Conservation (phyloP, 1,140 invertebrate species). For the Drosophila micromelanica region DNA sequence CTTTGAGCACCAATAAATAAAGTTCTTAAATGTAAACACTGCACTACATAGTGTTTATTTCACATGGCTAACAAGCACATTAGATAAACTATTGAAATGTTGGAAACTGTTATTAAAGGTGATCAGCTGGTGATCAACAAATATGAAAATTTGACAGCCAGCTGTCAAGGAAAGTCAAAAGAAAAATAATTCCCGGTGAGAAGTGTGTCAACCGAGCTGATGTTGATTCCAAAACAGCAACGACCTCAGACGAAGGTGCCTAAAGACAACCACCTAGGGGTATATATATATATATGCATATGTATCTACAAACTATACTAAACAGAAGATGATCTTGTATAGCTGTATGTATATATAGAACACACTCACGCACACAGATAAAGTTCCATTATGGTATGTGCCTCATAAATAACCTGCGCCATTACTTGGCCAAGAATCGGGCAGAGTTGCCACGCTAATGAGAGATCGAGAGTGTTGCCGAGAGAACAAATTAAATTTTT, state of each 20-base stretch:
- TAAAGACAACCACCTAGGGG: constrained; percentile 35
- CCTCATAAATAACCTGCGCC: constrained; percentile 76
- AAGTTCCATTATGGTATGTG: constrained; percentile 74
- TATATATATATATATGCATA: too few relatives aligned
- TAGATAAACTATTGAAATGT: too few relatives aligned
- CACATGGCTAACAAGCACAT: background rate
- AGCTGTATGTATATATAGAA: constrained; percentile 19
- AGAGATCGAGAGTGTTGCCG: background rate
- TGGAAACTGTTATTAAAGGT: background rate
- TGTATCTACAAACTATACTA: constrained; percentile 22
- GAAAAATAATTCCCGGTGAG: background rate
- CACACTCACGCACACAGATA: constrained; percentile 9
- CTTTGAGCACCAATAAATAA: too few relatives aligned
- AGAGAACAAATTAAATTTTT: constrained; percentile 1
- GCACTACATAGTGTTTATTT: background rate
- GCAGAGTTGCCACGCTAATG: constrained; percentile 58
- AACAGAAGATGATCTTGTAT: constrained; percentile 24
- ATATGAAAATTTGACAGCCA: constrained; percentile 22
- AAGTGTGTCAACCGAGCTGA: constrained; percentile 36
- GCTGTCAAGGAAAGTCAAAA: constrained; percentile 30
- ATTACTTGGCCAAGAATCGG: constrained; percentile 69
- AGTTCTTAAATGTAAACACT: background rate
- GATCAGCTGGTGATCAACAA: background rate
- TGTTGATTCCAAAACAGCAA: constrained; percentile 56
- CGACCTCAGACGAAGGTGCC: constrained; percentile 72